Evolutionary conservation across 23 tunicate genomes (phyloP).

Genomic region (Phallusia fumigata): DNA sequence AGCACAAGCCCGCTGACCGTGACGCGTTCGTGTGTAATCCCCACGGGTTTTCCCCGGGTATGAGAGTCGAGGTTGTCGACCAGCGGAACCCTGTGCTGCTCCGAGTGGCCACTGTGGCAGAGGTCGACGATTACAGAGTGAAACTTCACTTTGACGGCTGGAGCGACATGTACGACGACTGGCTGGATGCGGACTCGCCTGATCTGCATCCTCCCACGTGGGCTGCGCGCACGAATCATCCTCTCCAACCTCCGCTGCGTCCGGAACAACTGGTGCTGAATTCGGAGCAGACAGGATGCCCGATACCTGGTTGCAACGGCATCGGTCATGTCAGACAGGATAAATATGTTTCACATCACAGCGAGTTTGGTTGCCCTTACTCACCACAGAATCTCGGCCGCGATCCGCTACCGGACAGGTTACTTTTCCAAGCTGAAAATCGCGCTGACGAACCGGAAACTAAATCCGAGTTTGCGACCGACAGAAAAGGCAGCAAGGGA

Average conservation of each 20-base stretch:
- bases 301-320: conserved; percentile 62
- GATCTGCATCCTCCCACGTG: conserved; percentile 69
- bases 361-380: conserved; percentile 84
- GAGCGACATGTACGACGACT: conserved; percentile 56
- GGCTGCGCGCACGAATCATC: conserved; percentile 54
- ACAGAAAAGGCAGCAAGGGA: not conserved
- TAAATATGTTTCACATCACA: conserved; percentile 58
- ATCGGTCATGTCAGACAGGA: conserved; percentile 55
- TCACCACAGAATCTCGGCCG: conserved; percentile 53
- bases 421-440: not conserved
- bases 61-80: conserved; percentile 77
- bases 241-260: conserved; percentile 52
- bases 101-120: conserved; percentile 62
- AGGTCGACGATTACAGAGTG: conserved; percentile 33
- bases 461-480: not conserved
- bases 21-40: conserved; percentile 12
- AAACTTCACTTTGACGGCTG: conserved; percentile 84
- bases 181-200: conserved; percentile 64
- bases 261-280: not conserved
- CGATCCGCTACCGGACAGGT: conserved; percentile 16
- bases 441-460: not conserved
- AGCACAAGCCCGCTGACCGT: conserved; percentile 24
- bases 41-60: conserved; percentile 37
- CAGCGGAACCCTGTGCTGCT: conserved; percentile 59
- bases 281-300: conserved; percentile 46